Evolutionary conservation across 2,797 vertebrate genomes (phyloP).

Genomic region (Onychomys arenicola): DNA sequence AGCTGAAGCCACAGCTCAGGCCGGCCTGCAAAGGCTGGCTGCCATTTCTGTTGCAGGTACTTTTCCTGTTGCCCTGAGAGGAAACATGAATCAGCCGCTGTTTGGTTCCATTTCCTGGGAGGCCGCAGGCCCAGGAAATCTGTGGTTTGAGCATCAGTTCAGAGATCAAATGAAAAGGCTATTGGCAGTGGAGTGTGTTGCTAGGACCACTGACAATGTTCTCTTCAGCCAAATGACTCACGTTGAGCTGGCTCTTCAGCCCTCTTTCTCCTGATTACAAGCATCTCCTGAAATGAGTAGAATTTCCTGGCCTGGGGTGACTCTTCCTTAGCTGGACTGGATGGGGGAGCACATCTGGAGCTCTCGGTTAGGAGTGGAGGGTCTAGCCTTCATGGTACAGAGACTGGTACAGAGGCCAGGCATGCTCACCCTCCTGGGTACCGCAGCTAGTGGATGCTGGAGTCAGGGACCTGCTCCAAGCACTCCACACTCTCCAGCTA

Average conservation of each 20-base stretch:
- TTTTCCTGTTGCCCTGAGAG: conserved; percentile 64
- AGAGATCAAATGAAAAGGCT: conserved; percentile 74
- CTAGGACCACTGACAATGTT: conserved; percentile 65
- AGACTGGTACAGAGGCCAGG: not conserved
- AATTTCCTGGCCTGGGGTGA: conserved; percentile 63
- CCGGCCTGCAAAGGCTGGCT: not conserved
- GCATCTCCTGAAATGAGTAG: conserved; percentile 66
- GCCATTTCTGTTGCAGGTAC: conserved; percentile 60
- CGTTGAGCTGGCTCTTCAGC: conserved; percentile 67
- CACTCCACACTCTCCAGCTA: not conserved
- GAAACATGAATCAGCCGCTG: conserved; percentile 78
- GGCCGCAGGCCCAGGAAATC: conserved; percentile 77
- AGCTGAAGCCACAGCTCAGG: not conserved
- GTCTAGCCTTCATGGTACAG: not conserved
- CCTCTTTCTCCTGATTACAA: conserved; percentile 24
- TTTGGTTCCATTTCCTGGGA: conserved; percentile 81
- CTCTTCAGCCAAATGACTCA: conserved; percentile 77
- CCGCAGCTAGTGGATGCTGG: not conserved
- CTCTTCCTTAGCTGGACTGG: conserved; percentile 40
- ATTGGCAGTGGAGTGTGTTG: conserved; percentile 56
- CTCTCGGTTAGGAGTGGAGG: not conserved
- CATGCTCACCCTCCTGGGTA: rapidly evolving
- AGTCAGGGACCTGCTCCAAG: not conserved
- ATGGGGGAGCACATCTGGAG: not conserved
- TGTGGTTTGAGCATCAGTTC: conserved; percentile 74